Evolutionary conservation across 2,797 vertebrate species (phyloP), one percentile per base, ranked within the genome.

Genomic region (Mormyrus hasselquistii): DNA sequence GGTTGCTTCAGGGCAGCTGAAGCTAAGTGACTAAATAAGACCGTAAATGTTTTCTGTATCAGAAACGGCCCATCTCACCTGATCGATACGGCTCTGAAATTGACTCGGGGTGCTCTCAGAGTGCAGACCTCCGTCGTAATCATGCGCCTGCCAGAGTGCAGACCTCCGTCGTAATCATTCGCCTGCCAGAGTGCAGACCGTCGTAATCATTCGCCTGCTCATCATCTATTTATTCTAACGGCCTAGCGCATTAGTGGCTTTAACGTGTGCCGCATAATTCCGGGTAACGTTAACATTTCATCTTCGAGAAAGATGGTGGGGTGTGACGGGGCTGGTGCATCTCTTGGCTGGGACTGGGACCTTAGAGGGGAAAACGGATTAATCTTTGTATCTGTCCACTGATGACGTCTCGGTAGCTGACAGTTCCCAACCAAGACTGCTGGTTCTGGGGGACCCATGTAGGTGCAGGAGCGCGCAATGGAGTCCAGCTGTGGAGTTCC

Each of bases 211-310:
- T 62, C 55, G 2, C 90, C 34, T 52, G 57, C 86, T 89, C 57
- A 87, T 87, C 90, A 90, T 73, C 79, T n/a, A 65, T 88, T 90
- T 1, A 87, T 90, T 90, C 34, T 89, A 90, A 92, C 69, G 73
- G 83, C 88, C 69, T 88, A 59, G 50, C 83, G 90, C 76, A 57
- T 89, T 62, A 88, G 69, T 69, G 6, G 86, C 55, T 59, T 88
- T 84, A 87, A 83, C 50, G 62, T 34, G 22, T 12, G 25, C 38
- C 86, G 79, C 76, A 89, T 87, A 84, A 87, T 88, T 90, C 50
- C 73, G 76, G 59, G 50, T 22, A 83, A 59, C 86, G 76, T 44
- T 34, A 55, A 25, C 89, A 49, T 59, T 73, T 59, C 10, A 87
- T 83, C 69, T 19, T 76, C 52, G 22, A 69, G 87, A 83, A n/a